phyloP scores from a whole-genome alignment of 2,797 vertebrate genomes.

The Syngnathus acus region DNA sequence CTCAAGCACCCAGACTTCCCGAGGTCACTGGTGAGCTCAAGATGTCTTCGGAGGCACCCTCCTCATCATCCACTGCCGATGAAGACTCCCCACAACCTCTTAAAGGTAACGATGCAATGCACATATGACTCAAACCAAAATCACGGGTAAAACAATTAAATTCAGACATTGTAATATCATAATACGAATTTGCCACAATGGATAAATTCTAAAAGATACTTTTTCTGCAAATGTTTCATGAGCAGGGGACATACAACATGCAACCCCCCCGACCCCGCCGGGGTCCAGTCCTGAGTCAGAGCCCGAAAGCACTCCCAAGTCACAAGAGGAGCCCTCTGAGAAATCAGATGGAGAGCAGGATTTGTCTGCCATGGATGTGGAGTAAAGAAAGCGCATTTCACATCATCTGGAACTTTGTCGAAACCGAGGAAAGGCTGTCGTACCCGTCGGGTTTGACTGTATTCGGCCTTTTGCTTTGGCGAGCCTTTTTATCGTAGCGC shows the following conservation, averaged over 20 bases:
- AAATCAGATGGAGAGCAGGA: constrained; percentile 73
- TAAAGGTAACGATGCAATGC: constrained; percentile 29
- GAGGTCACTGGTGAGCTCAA: constrained; percentile 76
- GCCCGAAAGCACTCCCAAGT: constrained; percentile 38
- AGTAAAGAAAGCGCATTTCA: constrained; percentile 64
- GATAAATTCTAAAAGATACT: neutral
- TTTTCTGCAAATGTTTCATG: constrained; percentile 12
- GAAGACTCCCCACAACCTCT: constrained; percentile 40
- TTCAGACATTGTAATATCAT: neutral
- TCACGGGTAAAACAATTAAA: too few relatives aligned
- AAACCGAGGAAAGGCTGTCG: constrained; percentile 17
- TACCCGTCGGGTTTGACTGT: constrained; percentile 22
- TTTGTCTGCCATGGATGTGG: constrained; percentile 77
- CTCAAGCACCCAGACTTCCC: constrained; percentile 84
- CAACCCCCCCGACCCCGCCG: constrained; percentile 20
- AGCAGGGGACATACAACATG: constrained; percentile 37
- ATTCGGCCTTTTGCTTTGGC: constrained; percentile 27
- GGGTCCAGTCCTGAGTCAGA: constrained; percentile 43
- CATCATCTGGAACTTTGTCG: constrained; percentile 16
- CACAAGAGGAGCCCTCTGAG: constrained; percentile 50
- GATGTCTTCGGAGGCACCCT: constrained; percentile 39
- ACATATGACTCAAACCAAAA: neutral
- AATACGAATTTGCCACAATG: neutral
- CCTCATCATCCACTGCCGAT: constrained; percentile 41
- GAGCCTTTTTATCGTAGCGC: constrained; percentile 39